A percentile compares a stretch with the other conserved stretches of the same genome.
Evolutionary conservation across 23 tunicate genomes (phyloP).

Genomic region (Oikopleura albicans): DNA sequence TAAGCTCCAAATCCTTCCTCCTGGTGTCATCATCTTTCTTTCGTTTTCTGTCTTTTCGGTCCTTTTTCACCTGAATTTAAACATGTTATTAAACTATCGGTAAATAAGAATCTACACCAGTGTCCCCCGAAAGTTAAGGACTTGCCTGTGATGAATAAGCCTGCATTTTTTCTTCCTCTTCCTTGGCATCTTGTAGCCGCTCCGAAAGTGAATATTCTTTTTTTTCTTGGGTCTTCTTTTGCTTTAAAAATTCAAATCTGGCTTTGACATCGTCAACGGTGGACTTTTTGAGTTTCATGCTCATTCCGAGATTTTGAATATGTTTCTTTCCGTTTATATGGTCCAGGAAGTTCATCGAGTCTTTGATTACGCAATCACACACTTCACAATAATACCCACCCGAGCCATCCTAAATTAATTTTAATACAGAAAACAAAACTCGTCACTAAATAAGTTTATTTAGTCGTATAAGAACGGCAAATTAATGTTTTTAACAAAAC

Average conservation of each 20-base stretch:
- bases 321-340: constrained; percentile 97
- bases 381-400: constrained; percentile 98
- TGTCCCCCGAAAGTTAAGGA: too few relatives aligned
- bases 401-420: constrained; percentile 41
- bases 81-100: constrained; percentile 1
- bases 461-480: constrained; percentile 4
- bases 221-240: constrained; percentile 73
- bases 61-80: constrained; percentile 66
- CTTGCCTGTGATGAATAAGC: neutral
- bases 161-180: constrained; percentile 39
- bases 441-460: constrained; percentile 60
- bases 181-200: constrained; percentile 73
- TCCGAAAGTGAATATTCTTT: constrained; percentile 80
- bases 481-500: neutral
- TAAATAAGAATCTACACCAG: neutral
- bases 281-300: constrained; percentile 83
- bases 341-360: constrained; percentile 84
- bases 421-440: too few relatives aligned
- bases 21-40: constrained; percentile 21
- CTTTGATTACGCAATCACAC: constrained; percentile 95
- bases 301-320: constrained; percentile 79
- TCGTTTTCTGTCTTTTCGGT: constrained; percentile 44
- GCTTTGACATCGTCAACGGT: constrained; percentile 69
- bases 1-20: neutral
- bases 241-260: constrained; percentile 59